A percentile compares a stretch with the other conserved stretches of the same genome.
These are phyloP conservation scores for Columba janthina DNA, from an alignment of 2,113 vertebrate species.

Conservation along the genomic window DNA sequence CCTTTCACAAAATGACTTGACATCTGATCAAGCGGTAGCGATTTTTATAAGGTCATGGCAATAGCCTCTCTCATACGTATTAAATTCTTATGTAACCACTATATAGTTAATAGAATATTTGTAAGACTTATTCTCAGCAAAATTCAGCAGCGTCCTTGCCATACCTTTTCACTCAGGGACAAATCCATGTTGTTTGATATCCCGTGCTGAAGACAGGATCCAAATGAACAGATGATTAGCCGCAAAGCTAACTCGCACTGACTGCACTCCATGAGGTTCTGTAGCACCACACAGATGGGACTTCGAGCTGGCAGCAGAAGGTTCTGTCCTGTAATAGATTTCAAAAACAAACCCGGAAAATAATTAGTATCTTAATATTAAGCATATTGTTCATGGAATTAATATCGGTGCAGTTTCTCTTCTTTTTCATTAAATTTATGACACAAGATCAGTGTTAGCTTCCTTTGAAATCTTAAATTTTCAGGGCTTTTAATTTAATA, in stretches of 20 bases:
- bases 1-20: not conserved
- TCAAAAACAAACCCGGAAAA: not conserved
- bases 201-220: slow-evolving; percentile 86
- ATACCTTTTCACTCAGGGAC: slow-evolving; percentile 76
- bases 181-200: slow-evolving; percentile 82
- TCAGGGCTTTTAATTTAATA: not conserved
- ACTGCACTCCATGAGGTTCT: slow-evolving; percentile 90
- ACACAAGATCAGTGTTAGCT: not conserved
- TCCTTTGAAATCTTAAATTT: not conserved
- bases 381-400: not conserved
- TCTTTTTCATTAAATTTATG: not conserved
- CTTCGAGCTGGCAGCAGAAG: slow-evolving; percentile 72
- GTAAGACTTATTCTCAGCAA: not conserved
- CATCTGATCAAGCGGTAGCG: not conserved
- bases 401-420: not conserved
- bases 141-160: not conserved
- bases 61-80: not conserved
- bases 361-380: not conserved
- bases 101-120: not conserved
- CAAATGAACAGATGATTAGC: slow-evolving; percentile 78
- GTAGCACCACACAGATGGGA: slow-evolving; percentile 80
- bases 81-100: not conserved
- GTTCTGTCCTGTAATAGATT: slow-evolving; percentile 71
- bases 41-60: not conserved
- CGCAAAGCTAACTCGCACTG: slow-evolving; percentile 87